Evolutionary conservation across 2,888 invertebrate genomes (phyloP), one percentile per base, ranked within the genome.

Genomic region (Yponomeuta evonymella): DNA sequence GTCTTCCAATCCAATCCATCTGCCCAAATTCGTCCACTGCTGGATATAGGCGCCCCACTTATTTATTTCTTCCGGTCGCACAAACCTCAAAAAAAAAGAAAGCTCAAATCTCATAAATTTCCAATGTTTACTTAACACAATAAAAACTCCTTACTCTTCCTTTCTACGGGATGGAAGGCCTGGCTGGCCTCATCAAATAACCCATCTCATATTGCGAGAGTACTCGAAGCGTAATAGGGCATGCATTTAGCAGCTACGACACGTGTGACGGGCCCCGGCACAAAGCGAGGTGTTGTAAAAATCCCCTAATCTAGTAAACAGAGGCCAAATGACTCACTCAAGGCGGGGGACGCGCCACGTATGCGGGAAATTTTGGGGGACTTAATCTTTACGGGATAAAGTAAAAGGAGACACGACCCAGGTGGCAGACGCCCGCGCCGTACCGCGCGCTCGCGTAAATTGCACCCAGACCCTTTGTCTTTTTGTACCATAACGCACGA

Each of bases 291-390:
- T 81, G 86, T 84, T 86, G 84, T 88, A 88, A 89, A 88, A 90
- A 90, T 85, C 88, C 90, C 90, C 86, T 90, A 91, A 90, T 91
- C 89, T 89, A 88, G 90, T 90, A 91, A 92, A 90, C 91, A 90
- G 88, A 87, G 88, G 85, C 84, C 85, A 90, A 91, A 92, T 90
- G 90, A 89, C 90, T 91, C 89, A 91, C 89, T 90, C 87, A 82
- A 86, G 80, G 83, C 83, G 83, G 89, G 87, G 85, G 84, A 78
- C 84, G 63, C 70, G 72, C 84, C 83, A 83, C 84, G 86, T 84
- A 81, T 86, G 81, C 81, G 83, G 79, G 81, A 79, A 84, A 83
- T 85, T 87, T 86, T 81, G 79, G 86, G 88, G 87, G 85, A 91
- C 91, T 90, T 90, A 91, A 90, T 91, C 91, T 91, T 90, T 86